Evolutionary conservation across 1,140 invertebrate species (phyloP).

Genomic region (Lordiphosa collinella): DNA sequence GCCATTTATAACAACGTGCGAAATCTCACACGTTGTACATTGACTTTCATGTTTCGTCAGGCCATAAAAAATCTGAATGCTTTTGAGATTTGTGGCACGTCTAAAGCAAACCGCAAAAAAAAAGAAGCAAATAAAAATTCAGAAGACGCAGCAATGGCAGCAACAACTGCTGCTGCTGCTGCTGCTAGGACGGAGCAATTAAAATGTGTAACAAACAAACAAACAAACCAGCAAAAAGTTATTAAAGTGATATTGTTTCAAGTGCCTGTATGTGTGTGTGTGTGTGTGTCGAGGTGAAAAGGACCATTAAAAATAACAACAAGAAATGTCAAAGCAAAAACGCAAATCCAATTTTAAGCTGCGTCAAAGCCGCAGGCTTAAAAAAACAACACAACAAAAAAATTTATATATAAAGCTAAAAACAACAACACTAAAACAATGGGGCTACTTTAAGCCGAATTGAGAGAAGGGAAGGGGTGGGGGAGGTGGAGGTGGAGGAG

Average conservation of each 20-base stretch:
- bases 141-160: constrained; percentile 2
- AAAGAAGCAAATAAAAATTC: constrained; percentile 30
- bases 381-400: constrained; percentile 37
- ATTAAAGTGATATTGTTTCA: constrained; percentile 74
- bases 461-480: not conserved
- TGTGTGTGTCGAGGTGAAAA: constrained; percentile 10
- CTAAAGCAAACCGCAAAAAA: constrained; percentile 57
- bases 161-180: constrained; percentile 28
- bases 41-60: constrained; percentile 52
- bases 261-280: constrained; percentile 21
- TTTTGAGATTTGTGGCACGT: constrained; percentile 62
- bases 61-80: constrained; percentile 63
- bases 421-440: constrained; percentile 61
- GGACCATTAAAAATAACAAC: constrained; percentile 24
- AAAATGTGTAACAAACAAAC: constrained; percentile 52
- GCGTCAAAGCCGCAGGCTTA: constrained; percentile 63
- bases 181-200: constrained; percentile 60
- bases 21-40: constrained; percentile 68
- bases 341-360: constrained; percentile 74
- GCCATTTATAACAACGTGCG: constrained; percentile 68
- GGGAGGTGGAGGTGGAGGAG: constrained; percentile 1
- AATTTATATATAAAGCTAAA: constrained; percentile 25
- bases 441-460: constrained; percentile 54
- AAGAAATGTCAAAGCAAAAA: constrained; percentile 60
- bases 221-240: constrained; percentile 48